Base-by-base conservation (phyloP, 2,113 vertebrate genomes). In the Neofelis nebulosa region DNA sequence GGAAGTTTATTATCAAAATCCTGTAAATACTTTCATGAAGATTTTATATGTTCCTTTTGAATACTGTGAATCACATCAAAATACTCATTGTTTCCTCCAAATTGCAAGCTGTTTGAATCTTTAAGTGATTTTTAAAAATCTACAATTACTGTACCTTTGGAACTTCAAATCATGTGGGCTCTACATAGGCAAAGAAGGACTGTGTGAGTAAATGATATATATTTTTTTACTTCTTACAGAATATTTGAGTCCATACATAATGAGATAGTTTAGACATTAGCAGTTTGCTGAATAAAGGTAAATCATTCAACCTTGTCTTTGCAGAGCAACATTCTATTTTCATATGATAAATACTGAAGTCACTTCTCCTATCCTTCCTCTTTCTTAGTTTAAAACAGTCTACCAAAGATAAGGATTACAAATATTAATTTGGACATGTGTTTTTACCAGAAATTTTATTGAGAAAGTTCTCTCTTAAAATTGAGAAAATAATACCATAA, bases 301-400 rank as follows among this genome's bases (percentile, higher is more conserved):
- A 80, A 87, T 90, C 18, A 48, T 73, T 94, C 68, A 76, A 4
- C 63, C 5, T 85, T 89, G 4, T 73, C 82, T 76, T 90, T 93
- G 55, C 25, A 36, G 5, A 55, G 29, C 36, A 76, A 2, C 15
- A 14, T 55, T 86, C 23, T 89, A 2, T 91, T 91, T 33, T 87
- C n/a, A 71, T 45, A 38, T 33, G 19, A 41, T n/a, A 36, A 78
- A 25, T 90, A 4, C 27, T 66, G 11, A 61, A 80, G n/a, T 81
- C n/a, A 80, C 9, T 55, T 94, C 19, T 71, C 25, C 23, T 73
- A 27, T 73, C n/a, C 19, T 84, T 86, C 16, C 7, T 91, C n/a
- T 80, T 95, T 91, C n/a, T 86, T 95, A 82, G 31, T 88, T 92
- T 73, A 82, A 73, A 92, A 21, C 27, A 92, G 13, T 74, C 29